Evolutionary conservation across 2,797 vertebrate species (phyloP).

Genomic region (Acridotheres tristis): DNA sequence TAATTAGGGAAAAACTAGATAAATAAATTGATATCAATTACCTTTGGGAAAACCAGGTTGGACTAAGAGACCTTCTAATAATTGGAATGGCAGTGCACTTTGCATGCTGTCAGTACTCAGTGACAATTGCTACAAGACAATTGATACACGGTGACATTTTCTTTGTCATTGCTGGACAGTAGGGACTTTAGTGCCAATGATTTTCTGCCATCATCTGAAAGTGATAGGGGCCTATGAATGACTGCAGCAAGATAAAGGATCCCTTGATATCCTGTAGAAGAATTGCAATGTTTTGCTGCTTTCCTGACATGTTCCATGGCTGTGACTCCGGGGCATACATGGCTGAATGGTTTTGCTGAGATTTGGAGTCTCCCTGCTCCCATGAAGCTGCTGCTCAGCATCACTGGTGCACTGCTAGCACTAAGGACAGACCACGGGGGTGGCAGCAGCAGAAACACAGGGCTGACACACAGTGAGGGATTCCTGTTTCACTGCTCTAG

Average conservation of each 20-base stretch:
- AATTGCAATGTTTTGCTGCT: constrained; percentile 45
- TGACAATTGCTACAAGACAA: constrained; percentile 63
- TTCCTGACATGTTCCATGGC: not conserved
- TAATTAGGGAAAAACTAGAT: constrained; percentile 66
- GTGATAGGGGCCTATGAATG: constrained; percentile 70
- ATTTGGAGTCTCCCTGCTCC: constrained; percentile 15
- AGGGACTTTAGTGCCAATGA: constrained; percentile 71
- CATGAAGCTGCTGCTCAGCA: not conserved
- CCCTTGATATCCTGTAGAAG: constrained; percentile 36
- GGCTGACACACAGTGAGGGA: not conserved
- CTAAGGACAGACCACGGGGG: not conserved
- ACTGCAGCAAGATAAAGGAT: constrained; percentile 69
- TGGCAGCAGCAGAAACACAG: not conserved
- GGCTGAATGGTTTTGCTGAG: constrained; percentile 48
- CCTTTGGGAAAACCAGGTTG: constrained; percentile 54
- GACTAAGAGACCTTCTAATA: constrained; percentile 56
- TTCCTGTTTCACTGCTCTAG: not conserved
- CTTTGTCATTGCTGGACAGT: constrained; percentile 74
- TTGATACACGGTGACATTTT: constrained; percentile 55
- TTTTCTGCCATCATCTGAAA: constrained; percentile 78
- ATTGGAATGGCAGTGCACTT: constrained; percentile 61
- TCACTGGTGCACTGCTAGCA: not conserved
- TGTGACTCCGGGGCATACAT: constrained; percentile 16
- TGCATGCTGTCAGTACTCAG: constrained; percentile 47
- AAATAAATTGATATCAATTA: constrained; percentile 66